Conservation (phyloP, 2,113 vertebrate genomes). For the Antidorcas marsupialis region DNA sequence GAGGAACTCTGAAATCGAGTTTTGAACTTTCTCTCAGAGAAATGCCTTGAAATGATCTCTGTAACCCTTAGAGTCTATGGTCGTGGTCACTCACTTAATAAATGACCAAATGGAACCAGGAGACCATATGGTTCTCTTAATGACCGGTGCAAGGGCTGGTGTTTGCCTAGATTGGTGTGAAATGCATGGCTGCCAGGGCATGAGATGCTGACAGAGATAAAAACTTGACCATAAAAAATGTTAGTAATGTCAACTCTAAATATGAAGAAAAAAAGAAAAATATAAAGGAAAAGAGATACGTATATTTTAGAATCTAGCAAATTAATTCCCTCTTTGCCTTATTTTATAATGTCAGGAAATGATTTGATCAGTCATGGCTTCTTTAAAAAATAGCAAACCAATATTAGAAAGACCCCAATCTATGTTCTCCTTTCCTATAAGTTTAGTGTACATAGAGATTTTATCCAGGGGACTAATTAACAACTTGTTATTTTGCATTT, state of each 20-base stretch:
- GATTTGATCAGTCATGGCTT: not conserved
- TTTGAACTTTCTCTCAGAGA: not conserved
- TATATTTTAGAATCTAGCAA: constrained; percentile 5
- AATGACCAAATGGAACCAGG: not conserved
- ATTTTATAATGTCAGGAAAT: not conserved
- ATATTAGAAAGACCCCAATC: not conserved
- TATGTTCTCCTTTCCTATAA: not conserved
- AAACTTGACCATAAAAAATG: not conserved
- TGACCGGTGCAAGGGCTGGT: not conserved
- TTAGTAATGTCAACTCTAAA: not conserved
- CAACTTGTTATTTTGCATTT: not conserved
- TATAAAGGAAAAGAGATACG: not conserved
- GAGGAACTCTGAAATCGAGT: not conserved
- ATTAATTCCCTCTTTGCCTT: not conserved
- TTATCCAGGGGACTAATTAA: not conserved
- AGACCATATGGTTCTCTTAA: not conserved
- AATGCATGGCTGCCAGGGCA: not conserved
- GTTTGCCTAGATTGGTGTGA: not conserved
- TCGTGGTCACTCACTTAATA: not conserved
- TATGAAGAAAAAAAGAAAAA: not conserved
- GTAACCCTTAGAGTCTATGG: not conserved
- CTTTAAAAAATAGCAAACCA: not conserved
- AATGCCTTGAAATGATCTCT: not conserved
- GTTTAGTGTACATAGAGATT: not conserved
- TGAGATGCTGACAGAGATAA: not conserved